Evolutionary conservation across 2,888 invertebrate species (phyloP).

Genomic region (Clivina fossor): DNA sequence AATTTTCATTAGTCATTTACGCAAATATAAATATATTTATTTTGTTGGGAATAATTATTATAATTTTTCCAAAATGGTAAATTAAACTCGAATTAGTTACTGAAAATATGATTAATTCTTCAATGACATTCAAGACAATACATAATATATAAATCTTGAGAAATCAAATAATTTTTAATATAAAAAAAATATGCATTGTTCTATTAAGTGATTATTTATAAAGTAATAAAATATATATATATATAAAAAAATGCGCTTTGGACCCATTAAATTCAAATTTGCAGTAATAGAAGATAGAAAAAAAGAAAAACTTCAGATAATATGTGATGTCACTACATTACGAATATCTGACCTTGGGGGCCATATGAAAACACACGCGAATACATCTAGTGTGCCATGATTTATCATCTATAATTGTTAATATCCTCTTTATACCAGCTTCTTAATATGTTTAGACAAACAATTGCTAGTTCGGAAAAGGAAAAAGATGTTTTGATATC

Average conservation of each 20-base stretch:
- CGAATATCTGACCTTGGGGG: slow-evolving; percentile 24
- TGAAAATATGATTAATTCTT: too few species aligned
- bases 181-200: slow-evolving; percentile 20
- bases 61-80: neutral
- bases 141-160: too few species aligned
- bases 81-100: too few species aligned
- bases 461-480: too few species aligned
- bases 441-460: too few species aligned
- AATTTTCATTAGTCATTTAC: slow-evolving; percentile 11
- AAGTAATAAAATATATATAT: slow-evolving; percentile 25
- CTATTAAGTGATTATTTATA: slow-evolving; percentile 16
- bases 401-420: slow-evolving; percentile 35
- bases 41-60: neutral
- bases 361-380: slow-evolving; percentile 26
- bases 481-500: too few species aligned
- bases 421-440: slow-evolving; percentile 27
- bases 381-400: slow-evolving; percentile 30
- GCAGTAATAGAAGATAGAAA: slow-evolving; percentile 3
- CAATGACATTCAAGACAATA: too few species aligned
- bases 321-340: slow-evolving; percentile 27
- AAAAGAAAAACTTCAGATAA: slow-evolving; percentile 23
- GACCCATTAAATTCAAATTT: slow-evolving; percentile 32
- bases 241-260: slow-evolving; percentile 18
- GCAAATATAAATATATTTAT: neutral
- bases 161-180: slow-evolving; percentile 18